A percentile compares a stretch with the other conserved stretches of the same genome.
phyloP scores from a whole-genome alignment of 2,888 invertebrate genomes.

The Campoplex nolae region DNA sequence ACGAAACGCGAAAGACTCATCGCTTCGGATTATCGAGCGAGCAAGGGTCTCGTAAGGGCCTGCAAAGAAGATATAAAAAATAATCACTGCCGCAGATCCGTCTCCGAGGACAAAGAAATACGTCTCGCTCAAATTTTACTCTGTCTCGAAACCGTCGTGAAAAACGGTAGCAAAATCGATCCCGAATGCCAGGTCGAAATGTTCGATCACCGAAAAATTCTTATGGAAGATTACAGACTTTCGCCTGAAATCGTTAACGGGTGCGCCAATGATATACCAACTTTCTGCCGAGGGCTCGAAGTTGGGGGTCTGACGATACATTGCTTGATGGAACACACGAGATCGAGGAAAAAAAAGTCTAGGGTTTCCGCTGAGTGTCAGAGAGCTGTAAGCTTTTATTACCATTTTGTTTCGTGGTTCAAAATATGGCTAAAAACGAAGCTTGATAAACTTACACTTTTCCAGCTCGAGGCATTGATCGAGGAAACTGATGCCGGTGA shows the following conservation, averaged over 20 bases:
- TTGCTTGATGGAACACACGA: conserved; percentile 96
- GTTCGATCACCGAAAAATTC: conserved; percentile 94
- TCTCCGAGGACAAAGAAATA: conserved; percentile 93
- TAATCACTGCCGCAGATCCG: conserved; percentile 93
- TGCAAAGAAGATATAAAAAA: conserved; percentile 96
- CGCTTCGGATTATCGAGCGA: conserved; percentile 95
- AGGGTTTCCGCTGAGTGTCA: conserved; percentile 90
- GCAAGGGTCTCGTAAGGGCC: conserved; percentile 94
- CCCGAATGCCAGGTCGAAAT: conserved; percentile 95
- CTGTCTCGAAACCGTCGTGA: conserved; percentile 93
- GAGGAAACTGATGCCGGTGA: conserved; percentile 96
- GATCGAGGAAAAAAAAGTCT: conserved; percentile 88
- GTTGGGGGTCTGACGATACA: conserved; percentile 96
- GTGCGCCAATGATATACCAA: conserved; percentile 94
- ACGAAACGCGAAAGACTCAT: conserved; percentile 94
- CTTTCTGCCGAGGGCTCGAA: conserved; percentile 91
- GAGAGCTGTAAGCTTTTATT: conserved; percentile 87
- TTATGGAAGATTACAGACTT: conserved; percentile 97
- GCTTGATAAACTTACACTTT: neutral
- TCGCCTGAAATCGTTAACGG: conserved; percentile 96
- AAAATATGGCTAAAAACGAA: neutral
- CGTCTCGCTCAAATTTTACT: conserved; percentile 95
- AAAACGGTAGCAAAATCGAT: conserved; percentile 90
- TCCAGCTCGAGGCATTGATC: conserved; percentile 91
- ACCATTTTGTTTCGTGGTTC: neutral